Conservation (phyloP, 2,888 invertebrate species). For the Protodeltote pygarga region DNA sequence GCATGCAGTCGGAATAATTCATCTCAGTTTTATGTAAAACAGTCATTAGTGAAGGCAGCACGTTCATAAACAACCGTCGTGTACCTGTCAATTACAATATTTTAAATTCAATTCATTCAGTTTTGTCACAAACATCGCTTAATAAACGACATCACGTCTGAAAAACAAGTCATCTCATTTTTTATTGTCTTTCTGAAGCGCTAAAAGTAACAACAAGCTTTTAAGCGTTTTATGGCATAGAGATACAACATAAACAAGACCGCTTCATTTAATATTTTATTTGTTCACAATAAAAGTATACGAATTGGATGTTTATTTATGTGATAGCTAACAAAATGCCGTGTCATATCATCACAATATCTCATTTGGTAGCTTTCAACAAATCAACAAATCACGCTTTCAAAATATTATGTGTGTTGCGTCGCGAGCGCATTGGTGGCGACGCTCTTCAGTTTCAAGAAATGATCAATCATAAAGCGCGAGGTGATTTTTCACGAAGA, state of each 20-base stretch:
- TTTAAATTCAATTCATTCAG: slow-evolving; percentile 54
- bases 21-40: slow-evolving; percentile 41
- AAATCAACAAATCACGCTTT: slow-evolving; percentile 79
- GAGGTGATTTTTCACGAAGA: slow-evolving; percentile 82
- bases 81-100: slow-evolving; percentile 53
- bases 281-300: slow-evolving; percentile 29
- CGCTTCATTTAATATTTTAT: slow-evolving; percentile 10
- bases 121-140: slow-evolving; percentile 46
- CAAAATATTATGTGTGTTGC: slow-evolving; percentile 61
- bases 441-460: slow-evolving; percentile 72
- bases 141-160: slow-evolving; percentile 47
- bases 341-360: slow-evolving; percentile 67
- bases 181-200: slow-evolving; percentile 18
- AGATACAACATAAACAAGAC: slow-evolving; percentile 12
- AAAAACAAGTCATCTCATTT: slow-evolving; percentile 27
- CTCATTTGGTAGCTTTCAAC: slow-evolving; percentile 70
- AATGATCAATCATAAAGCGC: slow-evolving; percentile 84
- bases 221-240: slow-evolving; percentile 37
- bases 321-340: slow-evolving; percentile 48
- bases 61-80: slow-evolving; percentile 51
- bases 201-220: slow-evolving; percentile 32
- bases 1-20: slow-evolving; percentile 30
- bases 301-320: slow-evolving; percentile 48
- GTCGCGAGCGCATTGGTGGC: slow-evolving; percentile 44
- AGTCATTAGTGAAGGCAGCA: slow-evolving; percentile 50